Base-by-base conservation (phyloP, 30 jellyfish, hydroid and myxozoan genomes). In the Rhopilema esculentum region DNA sequence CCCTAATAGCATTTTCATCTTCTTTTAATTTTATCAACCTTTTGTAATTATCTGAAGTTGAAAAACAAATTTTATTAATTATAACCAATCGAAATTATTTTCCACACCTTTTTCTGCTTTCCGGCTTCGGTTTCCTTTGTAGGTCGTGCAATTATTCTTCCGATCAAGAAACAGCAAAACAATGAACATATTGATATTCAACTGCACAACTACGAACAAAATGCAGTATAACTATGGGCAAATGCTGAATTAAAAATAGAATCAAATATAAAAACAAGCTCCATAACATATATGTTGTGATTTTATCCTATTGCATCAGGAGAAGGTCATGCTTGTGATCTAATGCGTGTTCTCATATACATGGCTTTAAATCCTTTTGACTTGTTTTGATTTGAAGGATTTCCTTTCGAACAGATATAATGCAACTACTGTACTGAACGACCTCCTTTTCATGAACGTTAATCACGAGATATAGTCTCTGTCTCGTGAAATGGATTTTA, bases 1-100 rank as follows among this genome's bases (percentile, higher is more conserved):
- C 87, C 75, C 64, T 84, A 84, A 84, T 84, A 49, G 50, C 77
- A 84, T 84, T 72, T 62, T 33, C 87, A 53, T 16, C 48, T 61
- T 61, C 79, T 32, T 62, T 21, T 72, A 22, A 72, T 25, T 73
- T 71, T 72, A 33, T 69, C 79, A 25, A 22, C 78, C 31, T 21
- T 57, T 51, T 33, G 63, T 27, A 69, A 84, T 72, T 66, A 72
- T 63, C 81, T 50, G 87, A 30, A 27, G 82, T 51, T 84, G 86
- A 72, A 84, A 80, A 80, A 66, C 90, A 79, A 79, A 80, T 66
- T 65, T 80, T 50, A 16, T 80, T 30, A 31, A 30, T 80, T 25
- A 71, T 51, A 61, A 80, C 73, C 76, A 66, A 52, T 80, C 82
- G 30, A 57, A 32, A 80, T 80, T 31, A 80, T 66, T 66, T 65